A percentile compares a stretch with the other conserved stretches of the same genome.
These are phyloP conservation scores for Lerista edwardsae DNA, from an alignment of 2,797 vertebrate genomes.

Conservation along the genomic window DNA sequence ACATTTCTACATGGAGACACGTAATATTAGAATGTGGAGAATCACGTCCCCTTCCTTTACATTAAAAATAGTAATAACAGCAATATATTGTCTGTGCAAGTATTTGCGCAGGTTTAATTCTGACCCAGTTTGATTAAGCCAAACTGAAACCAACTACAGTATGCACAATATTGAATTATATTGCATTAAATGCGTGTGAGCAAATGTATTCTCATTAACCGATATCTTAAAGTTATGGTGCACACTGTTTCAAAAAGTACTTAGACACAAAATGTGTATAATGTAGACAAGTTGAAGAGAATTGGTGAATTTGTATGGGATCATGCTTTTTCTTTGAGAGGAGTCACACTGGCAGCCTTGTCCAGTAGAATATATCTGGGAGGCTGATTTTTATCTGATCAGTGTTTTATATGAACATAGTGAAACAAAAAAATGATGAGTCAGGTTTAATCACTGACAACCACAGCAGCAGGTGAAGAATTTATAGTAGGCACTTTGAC, in stretches of 20 bases:
- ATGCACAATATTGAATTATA: neutral
- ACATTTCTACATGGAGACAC: neutral
- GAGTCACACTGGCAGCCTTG: neutral
- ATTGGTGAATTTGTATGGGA: neutral
- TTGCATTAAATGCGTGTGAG: neutral
- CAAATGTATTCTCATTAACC: neutral
- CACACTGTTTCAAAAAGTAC: neutral
- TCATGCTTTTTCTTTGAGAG: neutral
- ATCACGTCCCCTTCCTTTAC: neutral
- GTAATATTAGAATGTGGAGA: constrained; percentile 21
- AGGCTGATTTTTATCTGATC: neutral
- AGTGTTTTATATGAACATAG: neutral
- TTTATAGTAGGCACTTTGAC: neutral
- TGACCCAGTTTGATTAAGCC: neutral
- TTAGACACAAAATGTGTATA: neutral
- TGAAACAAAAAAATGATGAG: neutral
- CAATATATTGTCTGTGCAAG: neutral
- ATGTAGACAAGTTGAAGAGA: neutral
- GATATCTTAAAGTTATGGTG: neutral
- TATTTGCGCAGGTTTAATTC: neutral
- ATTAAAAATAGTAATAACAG: neutral
- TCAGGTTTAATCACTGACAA: rapidly evolving
- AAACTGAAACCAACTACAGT: neutral
- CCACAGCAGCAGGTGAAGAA: rapidly evolving
- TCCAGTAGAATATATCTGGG: neutral